These are phyloP conservation scores for Equus quagga DNA, from an alignment of 2,113 vertebrate species.

Conservation along the genomic window DNA sequence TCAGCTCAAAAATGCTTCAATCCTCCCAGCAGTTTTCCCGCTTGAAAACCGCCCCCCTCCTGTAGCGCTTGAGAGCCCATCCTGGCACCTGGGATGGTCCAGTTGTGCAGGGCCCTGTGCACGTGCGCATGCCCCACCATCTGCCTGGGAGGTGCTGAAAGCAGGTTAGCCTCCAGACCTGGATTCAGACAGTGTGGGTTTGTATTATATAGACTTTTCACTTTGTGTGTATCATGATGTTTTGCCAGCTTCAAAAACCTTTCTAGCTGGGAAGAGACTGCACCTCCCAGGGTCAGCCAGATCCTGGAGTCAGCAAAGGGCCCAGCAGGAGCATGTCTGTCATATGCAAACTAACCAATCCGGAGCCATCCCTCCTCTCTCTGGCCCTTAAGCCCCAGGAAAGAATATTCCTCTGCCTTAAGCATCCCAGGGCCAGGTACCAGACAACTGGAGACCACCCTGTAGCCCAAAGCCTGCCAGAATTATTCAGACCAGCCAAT, in stretches of 20 bases:
- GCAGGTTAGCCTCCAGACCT: not conserved
- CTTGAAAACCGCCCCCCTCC: not conserved
- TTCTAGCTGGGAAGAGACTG: not conserved
- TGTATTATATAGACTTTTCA: not conserved
- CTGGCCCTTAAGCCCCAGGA: not conserved
- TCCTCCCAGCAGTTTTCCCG: not conserved
- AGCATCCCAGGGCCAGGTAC: not conserved
- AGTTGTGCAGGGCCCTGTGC: rapidly evolving
- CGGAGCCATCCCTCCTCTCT: not conserved
- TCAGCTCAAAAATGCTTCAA: not conserved
- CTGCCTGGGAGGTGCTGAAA: not conserved
- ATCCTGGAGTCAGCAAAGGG: not conserved
- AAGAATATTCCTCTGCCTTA: not conserved
- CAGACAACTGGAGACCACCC: not conserved
- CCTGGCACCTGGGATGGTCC: rapidly evolving
- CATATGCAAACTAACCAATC: not conserved
- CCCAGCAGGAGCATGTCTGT: not conserved
- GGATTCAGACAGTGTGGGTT: not conserved
- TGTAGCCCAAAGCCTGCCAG: not conserved
- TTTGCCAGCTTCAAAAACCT: not conserved
- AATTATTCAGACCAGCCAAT: not conserved
- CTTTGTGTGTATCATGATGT: not conserved
- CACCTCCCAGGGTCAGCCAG: not conserved
- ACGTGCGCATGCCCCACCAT: rapidly evolving
- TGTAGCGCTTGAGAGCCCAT: not conserved